Evolutionary conservation across 2,113 vertebrate species (phyloP), one percentile per base, ranked within the genome.

Genomic region (Nyctereutes procyonoides): DNA sequence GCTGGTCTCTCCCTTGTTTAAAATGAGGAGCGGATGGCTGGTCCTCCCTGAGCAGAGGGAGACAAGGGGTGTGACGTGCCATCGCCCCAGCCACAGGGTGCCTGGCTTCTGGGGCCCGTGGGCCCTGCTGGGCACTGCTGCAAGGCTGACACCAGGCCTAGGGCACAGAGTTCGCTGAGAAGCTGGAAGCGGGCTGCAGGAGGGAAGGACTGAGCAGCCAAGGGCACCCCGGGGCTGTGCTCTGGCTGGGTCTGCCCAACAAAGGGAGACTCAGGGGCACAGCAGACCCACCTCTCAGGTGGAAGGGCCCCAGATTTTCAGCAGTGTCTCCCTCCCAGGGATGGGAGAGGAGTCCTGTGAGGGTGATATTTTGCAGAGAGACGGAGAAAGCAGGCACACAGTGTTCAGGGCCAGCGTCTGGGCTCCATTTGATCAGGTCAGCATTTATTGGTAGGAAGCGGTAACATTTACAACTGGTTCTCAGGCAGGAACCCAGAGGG

Each of bases 371-470:
- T 96, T 95, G 69, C 83, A 93, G 53, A 95, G 80, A 98, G 63
- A 84, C 38, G 79, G 91, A 98, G 93, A 95, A 97, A 90, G 73
- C 94, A 96, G 53, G 62, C 96, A 98, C 96, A 97, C 86, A 97
- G 95, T 85, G 91, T 96, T 90, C 20, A 63, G 98, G 98, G 92
- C 98, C 43, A 91, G 98, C 65, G 79, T 83, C 93, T 76, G 65
- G 93, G 90, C 96, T 98, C 97, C 83, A 69, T 98, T 98, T 58
- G 94, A 97, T 98, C 98, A 98, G 82, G 90, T 97, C 95, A 98
- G 96, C 97, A 96, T 99, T 99, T 99, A 99, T 99, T 99, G 97
- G 97, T 92, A 98, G 97, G 97, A 98, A 98, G 88, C 96, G 97
- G 97, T 97, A 98, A 98, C 98, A 98, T 97, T 98, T 98, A 99